A percentile compares a stretch with the other conserved stretches of the same genome.
phyloP scores from a whole-genome alignment of 1,140 invertebrate genomes.

The Dreissena polymorpha region DNA sequence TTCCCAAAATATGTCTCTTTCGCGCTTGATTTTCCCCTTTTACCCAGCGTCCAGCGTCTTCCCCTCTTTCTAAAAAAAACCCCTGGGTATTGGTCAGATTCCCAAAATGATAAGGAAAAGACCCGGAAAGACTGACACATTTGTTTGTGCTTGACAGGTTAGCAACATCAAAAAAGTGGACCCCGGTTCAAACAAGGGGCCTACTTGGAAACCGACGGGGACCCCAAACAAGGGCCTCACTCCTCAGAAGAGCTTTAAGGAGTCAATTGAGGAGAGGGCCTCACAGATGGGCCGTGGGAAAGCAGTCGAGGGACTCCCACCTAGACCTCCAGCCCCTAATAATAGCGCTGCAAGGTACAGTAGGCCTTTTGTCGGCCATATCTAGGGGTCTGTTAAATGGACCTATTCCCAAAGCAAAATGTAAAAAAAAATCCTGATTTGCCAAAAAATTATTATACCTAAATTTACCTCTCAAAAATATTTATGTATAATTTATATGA shows the following conservation, averaged over 20 bases:
- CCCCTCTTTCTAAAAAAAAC: no score
- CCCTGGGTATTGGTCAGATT: no score
- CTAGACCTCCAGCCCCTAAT: constrained; percentile 27
- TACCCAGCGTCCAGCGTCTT: no score
- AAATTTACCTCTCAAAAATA: no score
- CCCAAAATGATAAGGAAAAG: no score
- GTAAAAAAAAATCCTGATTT: no score
- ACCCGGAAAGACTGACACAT: no score
- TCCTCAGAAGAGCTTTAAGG: constrained; percentile 66
- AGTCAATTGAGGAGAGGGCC: constrained; percentile 65
- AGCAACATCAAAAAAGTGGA: constrained; percentile 72
- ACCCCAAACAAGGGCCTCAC: constrained; percentile 57
- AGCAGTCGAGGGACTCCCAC: constrained; percentile 38
- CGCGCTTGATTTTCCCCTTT: no score
- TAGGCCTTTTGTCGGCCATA: not conserved
- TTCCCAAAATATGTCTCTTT: no score
- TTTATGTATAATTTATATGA: no score
- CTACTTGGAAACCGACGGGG: constrained; percentile 49
- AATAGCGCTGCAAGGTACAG: constrained; percentile 1
- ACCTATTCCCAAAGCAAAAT: not conserved
- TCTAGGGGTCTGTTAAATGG: not conserved
- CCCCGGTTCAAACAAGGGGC: constrained; percentile 57
- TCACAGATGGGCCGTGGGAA: constrained; percentile 49
- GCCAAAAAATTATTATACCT: no score
- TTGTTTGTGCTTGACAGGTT: constrained; percentile 28